Evolutionary conservation across 2,888 invertebrate species (phyloP), one percentile per base, ranked within the genome.

Genomic region (Tinea pellionella): DNA sequence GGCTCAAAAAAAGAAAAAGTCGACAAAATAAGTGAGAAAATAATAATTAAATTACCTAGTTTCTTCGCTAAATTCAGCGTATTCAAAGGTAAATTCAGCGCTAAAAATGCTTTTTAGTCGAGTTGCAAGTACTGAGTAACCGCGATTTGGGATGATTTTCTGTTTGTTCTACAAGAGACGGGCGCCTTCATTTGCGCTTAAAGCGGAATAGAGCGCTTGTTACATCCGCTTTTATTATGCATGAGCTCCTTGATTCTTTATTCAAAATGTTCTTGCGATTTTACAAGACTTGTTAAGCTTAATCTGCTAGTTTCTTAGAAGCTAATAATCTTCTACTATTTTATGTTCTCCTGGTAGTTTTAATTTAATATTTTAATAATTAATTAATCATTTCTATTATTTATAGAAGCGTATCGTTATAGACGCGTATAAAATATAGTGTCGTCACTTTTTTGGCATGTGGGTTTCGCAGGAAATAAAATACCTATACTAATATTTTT

Each of bases 101-200:
- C 18, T 53, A 3, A 12, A 13, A 24, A 4, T 12, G 53, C 53
- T 53, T 29, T 4, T 11, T 9, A n/a, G 2, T 15, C 32, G 29
- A n/a, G 30, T 32, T 13, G 13, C n/a, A 55, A 29, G 29, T 32
- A 57, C 32, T 57, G 30, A n/a, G 30, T 30, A 57, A 57, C 57
- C 57, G 57, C 57, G 32, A 57, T 57, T 57, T 57, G 57, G 32
- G 57, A 57, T 57, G 57, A 57, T 32, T 30, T 29, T 57, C 15
- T 57, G 29, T 57, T 32, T 30, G 32, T 30, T 57, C 32, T n/a
- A 57, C 57, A 57, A 57, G 57, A 57, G 30, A 32, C 24, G 13
- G 13, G 32, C 16, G 29, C 57, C 32, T 57, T 57, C 57, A 57
- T 57, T 57, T 57, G 32, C 16, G 57, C 57, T 16, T 57, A 32